A percentile compares a stretch with the other conserved stretches of the same genome.
phyloP scores from a whole-genome alignment of 2,797 vertebrate species.

The Danio tinwini region DNA sequence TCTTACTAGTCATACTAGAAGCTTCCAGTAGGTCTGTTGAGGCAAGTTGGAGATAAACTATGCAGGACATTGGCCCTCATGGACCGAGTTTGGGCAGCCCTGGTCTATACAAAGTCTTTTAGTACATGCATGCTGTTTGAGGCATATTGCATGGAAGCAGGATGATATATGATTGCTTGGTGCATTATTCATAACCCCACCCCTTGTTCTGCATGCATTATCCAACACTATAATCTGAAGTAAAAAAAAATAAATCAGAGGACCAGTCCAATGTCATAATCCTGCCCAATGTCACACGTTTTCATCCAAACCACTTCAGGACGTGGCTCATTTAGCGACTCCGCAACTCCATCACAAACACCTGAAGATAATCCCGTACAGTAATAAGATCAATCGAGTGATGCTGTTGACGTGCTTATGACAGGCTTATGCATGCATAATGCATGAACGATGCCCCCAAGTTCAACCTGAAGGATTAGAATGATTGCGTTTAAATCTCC shows the following conservation, averaged over 20 bases:
- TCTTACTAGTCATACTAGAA: no score
- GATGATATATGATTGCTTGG: background rate
- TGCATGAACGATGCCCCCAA: slow-evolving; percentile 33
- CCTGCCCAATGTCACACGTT: background rate
- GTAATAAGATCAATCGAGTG: slow-evolving; percentile 14
- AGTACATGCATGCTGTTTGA: background rate
- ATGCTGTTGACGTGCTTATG: background rate
- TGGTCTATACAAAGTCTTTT: no score
- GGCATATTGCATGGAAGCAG: background rate
- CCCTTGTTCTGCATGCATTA: background rate
- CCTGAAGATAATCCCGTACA: slow-evolving; percentile 9
- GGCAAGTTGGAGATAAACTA: no score
- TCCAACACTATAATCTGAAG: slow-evolving; percentile 1
- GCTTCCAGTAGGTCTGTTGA: no score
- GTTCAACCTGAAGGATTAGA: slow-evolving; percentile 62
- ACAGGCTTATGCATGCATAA: slow-evolving; percentile 8
- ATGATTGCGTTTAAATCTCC: slow-evolving; percentile 68
- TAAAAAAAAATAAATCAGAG: background rate
- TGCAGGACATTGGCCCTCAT: no score
- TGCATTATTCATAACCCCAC: background rate
- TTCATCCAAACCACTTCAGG: background rate
- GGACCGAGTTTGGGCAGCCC: no score
- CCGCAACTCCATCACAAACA: background rate
- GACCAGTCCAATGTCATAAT: background rate
- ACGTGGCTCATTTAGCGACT: background rate